Percentiles rank a stretch among this genome's conserved stretches.
Conservation (phyloP, 2,888 invertebrate genomes). For the Drosophila putrida region DNA sequence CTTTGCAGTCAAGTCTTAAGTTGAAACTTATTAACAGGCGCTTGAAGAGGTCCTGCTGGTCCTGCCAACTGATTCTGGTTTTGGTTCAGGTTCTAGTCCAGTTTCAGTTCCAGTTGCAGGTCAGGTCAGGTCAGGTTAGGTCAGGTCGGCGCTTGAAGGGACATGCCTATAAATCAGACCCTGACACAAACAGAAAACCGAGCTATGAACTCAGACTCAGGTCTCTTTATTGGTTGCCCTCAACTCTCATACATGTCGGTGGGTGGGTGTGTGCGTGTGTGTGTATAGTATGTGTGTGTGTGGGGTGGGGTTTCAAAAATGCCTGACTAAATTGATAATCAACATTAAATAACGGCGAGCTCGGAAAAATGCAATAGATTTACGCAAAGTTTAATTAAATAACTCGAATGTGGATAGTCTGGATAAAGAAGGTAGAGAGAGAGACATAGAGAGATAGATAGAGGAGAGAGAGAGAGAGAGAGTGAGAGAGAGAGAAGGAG, state of each 20-base stretch:
- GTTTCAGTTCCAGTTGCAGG: background rate
- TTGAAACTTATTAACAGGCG: constrained; percentile 64
- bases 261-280: background rate
- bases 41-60: constrained; percentile 47
- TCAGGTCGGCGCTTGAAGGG: constrained; percentile 34
- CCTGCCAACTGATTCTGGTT: constrained; percentile 40
- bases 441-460: background rate
- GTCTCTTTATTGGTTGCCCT: constrained; percentile 51
- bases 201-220: constrained; percentile 41
- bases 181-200: constrained; percentile 40
- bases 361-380: constrained; percentile 37
- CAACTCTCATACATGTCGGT: constrained; percentile 3
- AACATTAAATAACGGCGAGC: constrained; percentile 49
- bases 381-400: constrained; percentile 50
- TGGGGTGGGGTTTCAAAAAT: constrained; percentile 34
- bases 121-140: constrained; percentile 17
- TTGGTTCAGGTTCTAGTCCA: background rate
- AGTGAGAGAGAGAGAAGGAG: background rate
- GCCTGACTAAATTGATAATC: constrained; percentile 47
- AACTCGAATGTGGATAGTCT: constrained; percentile 4
- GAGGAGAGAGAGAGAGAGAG: background rate
- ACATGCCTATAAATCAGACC: constrained; percentile 67
- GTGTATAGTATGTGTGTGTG: constrained; percentile 8
- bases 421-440: too few species aligned
- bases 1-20: constrained; percentile 7